phyloP scores from a whole-genome alignment of 1,140 invertebrate genomes.

The Nephila pilipes region DNA sequence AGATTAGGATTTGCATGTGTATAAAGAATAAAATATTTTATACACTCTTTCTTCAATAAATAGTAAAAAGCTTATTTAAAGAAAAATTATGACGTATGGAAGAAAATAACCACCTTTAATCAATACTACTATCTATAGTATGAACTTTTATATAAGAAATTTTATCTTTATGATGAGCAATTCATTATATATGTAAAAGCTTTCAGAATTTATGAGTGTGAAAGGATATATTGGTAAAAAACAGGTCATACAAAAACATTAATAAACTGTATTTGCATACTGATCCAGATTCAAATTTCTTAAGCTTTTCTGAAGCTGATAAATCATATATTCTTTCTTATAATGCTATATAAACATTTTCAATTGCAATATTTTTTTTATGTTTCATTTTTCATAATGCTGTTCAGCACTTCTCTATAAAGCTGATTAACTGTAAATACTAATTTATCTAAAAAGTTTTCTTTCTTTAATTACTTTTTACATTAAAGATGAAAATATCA shows the following conservation, averaged over 20 bases:
- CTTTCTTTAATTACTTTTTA: conserved; percentile 55
- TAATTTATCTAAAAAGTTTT: conserved; percentile 63
- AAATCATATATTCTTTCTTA: conserved; percentile 37
- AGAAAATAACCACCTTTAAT: conserved; percentile 39
- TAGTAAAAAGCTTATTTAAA: conserved; percentile 60
- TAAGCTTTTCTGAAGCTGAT: conserved; percentile 14
- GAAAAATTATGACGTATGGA: conserved; percentile 41
- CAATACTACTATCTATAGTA: conserved; percentile 58
- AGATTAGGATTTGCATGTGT: conserved; percentile 38
- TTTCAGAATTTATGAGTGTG: conserved; percentile 61
- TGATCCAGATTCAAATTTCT: not conserved
- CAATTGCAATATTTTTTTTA: conserved; percentile 47
- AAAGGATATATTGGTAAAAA: conserved; percentile 54
- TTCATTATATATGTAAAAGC: conserved; percentile 36
- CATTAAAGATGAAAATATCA: conserved; percentile 41
- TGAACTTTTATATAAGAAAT: conserved; percentile 46
- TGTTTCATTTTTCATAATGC: conserved; percentile 58
- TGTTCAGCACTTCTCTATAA: conserved; percentile 59
- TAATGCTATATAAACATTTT: conserved; percentile 40
- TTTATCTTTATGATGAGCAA: conserved; percentile 52
- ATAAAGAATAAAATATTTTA: conserved; percentile 64
- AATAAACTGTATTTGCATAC: conserved; percentile 64
- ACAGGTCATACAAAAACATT: conserved; percentile 56
- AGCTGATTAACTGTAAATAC: conserved; percentile 66
- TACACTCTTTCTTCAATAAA: conserved; percentile 22